phyloP scores from a whole-genome alignment of 2,797 vertebrate species.

The Dallia pectoralis region DNA sequence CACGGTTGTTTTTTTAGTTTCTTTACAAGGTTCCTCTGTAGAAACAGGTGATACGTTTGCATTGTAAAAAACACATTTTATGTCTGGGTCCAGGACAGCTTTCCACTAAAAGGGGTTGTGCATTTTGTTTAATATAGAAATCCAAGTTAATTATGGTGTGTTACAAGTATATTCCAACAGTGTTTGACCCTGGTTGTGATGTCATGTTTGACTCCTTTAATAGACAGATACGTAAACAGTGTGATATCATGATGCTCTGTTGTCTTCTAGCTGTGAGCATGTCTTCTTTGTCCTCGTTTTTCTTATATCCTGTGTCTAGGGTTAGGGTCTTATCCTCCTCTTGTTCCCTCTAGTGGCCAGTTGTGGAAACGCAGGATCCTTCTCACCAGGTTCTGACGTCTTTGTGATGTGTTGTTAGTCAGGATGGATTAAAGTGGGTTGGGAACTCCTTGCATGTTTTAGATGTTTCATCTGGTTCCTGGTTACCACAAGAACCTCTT shows the following conservation, averaged over 20 bases:
- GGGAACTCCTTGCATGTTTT: conserved; percentile 57
- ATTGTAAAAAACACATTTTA: too few relatives aligned
- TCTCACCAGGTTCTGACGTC: conserved; percentile 18
- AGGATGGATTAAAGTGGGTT: conserved; percentile 36
- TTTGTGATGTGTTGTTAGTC: conserved; percentile 32
- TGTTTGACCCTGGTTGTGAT: neutral
- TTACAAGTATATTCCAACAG: neutral
- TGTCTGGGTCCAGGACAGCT: too few relatives aligned
- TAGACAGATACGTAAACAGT: neutral
- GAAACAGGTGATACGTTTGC: too few relatives aligned
- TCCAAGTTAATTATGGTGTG: too few relatives aligned
- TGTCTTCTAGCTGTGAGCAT: neutral
- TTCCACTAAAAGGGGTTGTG: too few relatives aligned
- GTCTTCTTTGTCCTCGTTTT: neutral
- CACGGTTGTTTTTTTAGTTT: neutral
- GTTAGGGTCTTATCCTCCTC: conserved; percentile 59
- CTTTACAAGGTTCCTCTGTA: neutral
- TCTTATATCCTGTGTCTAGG: conserved; percentile 39
- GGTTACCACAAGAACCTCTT: conserved; percentile 39
- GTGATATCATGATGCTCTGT: neutral
- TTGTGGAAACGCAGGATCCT: conserved; percentile 33
- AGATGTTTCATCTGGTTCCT: conserved; percentile 45
- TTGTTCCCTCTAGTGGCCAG: conserved; percentile 37
- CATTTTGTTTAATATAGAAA: neutral
- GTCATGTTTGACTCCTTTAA: neutral